Conservation (phyloP, 2,113 vertebrate genomes). For the Larimichthys crocea region DNA sequence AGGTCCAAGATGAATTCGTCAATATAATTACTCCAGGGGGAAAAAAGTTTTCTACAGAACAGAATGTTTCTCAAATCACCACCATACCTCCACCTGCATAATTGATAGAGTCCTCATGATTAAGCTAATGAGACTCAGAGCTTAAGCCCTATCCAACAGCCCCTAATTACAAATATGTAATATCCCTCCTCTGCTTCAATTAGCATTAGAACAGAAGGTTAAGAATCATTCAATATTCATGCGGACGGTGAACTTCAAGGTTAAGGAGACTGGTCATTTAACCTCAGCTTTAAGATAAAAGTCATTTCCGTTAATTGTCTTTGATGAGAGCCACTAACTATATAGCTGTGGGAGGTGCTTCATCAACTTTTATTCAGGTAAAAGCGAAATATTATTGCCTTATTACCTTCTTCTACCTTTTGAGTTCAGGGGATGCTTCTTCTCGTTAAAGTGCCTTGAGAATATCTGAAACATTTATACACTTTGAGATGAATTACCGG, state of each 20-base stretch:
- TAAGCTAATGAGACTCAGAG: slow-evolving; percentile 78
- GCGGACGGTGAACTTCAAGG: slow-evolving; percentile 77
- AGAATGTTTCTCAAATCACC: slow-evolving; percentile 74
- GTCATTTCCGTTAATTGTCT: slow-evolving; percentile 77
- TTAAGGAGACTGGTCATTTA: slow-evolving; percentile 82
- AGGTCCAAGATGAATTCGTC: slow-evolving; percentile 63
- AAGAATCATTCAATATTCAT: slow-evolving; percentile 83
- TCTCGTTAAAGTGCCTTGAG: slow-evolving; percentile 1
- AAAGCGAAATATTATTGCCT: slow-evolving; percentile 32
- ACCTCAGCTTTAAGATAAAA: slow-evolving; percentile 76
- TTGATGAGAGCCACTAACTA: slow-evolving; percentile 64
- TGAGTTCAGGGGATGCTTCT: background rate
- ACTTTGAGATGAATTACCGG: slow-evolving; percentile 14
- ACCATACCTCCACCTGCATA: slow-evolving; percentile 79
- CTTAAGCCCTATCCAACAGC: slow-evolving; percentile 73
- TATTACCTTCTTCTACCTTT: slow-evolving; percentile 14
- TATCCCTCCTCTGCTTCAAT: slow-evolving; percentile 76
- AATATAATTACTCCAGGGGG: slow-evolving; percentile 67
- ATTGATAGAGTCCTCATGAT: slow-evolving; percentile 80
- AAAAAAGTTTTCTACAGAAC: slow-evolving; percentile 67
- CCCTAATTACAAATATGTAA: slow-evolving; percentile 84
- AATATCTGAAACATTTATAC: slow-evolving; percentile 19
- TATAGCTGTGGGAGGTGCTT: slow-evolving; percentile 63
- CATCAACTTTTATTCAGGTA: slow-evolving; percentile 54
- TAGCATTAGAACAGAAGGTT: slow-evolving; percentile 82